These are phyloP conservation scores for Mohoua ochrocephala DNA, from an alignment of 2,113 vertebrate species.

Conservation along the genomic window DNA sequence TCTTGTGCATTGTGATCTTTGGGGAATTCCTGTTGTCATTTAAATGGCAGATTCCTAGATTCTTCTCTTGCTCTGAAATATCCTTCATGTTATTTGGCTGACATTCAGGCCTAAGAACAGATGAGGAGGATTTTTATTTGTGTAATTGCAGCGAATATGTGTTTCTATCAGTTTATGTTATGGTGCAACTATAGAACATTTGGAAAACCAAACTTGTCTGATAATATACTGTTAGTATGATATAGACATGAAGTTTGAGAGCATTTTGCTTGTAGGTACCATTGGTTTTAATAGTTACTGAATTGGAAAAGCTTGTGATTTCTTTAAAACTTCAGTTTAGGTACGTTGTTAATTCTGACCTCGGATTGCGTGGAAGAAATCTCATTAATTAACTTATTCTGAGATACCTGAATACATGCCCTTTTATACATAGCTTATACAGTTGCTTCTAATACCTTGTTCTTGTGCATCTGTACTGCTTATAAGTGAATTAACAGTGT, in stretches of 20 bases:
- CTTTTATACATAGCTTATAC: not conserved
- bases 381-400: not conserved
- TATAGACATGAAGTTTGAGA: not conserved
- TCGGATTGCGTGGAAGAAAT: not conserved
- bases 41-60: not conserved
- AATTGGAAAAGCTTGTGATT: not conserved
- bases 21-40: not conserved
- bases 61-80: slow-evolving; percentile 1
- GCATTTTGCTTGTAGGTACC: not conserved
- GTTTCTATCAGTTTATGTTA: slow-evolving; percentile 19
- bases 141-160: slow-evolving; percentile 6
- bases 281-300: not conserved
- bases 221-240: not conserved
- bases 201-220: slow-evolving; percentile 29
- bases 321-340: not conserved
- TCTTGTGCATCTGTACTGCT: not conserved
- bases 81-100: not conserved
- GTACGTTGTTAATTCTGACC: not conserved
- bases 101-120: not conserved
- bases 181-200: not conserved
- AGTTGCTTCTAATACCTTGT: not conserved
- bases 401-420: not conserved
- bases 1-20: not conserved
- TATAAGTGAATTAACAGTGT: not conserved
- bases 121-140: slow-evolving; percentile 8